These are phyloP conservation scores for Pyrrhia umbra DNA, from an alignment of 2,888 invertebrate species.

Conservation along the genomic window DNA sequence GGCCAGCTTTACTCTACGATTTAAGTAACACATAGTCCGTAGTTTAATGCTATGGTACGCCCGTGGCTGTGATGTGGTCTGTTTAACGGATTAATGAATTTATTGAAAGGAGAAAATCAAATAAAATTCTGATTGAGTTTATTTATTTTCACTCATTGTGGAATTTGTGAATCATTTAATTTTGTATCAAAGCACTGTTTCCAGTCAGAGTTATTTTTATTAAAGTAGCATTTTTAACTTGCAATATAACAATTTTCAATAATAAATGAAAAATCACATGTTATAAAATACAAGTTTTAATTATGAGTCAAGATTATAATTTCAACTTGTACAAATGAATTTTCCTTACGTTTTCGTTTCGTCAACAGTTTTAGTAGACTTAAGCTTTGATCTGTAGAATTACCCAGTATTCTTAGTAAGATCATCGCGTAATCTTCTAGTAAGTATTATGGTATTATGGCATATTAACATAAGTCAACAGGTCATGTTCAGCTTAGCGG, in stretches of 20 bases:
- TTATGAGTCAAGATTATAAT: constrained; percentile 14
- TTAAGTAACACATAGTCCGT: constrained; percentile 10
- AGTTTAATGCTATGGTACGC: background rate
- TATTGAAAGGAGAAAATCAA: constrained; percentile 11
- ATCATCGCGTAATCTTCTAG: constrained; percentile 32
- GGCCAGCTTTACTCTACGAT: constrained; percentile 25
- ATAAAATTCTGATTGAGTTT: too few species aligned
- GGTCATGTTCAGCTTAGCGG: constrained; percentile 17
- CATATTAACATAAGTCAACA: constrained; percentile 43
- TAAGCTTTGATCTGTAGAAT: constrained; percentile 9
- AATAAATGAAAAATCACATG: too few species aligned
- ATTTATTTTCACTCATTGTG: background rate
- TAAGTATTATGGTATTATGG: background rate
- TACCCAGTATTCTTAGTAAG: constrained; percentile 46
- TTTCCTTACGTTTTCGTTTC: constrained; percentile 11
- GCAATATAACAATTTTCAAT: too few species aligned
- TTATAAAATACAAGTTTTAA: background rate
- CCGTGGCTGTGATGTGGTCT: background rate
- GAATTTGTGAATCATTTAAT: background rate
- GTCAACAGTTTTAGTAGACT: constrained; percentile 10
- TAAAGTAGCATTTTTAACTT: too few species aligned
- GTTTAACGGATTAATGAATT: constrained; percentile 10
- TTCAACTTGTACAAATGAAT: constrained; percentile 20
- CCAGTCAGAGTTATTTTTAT: too few species aligned
- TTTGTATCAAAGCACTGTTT: too few species aligned